These are phyloP conservation scores for Erebia palarica DNA, from an alignment of 2,888 invertebrate species.

Conservation along the genomic window DNA sequence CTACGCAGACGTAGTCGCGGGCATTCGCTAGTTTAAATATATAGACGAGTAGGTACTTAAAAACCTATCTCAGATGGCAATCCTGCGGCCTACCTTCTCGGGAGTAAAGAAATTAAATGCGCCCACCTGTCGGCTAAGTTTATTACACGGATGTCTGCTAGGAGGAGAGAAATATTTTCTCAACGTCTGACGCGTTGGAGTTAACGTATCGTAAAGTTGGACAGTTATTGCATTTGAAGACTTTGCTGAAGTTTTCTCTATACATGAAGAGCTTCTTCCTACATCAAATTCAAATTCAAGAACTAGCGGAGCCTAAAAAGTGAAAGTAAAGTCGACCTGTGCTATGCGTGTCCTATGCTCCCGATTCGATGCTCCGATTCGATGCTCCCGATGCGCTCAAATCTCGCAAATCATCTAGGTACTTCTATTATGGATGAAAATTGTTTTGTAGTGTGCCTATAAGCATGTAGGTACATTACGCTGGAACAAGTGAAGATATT, in stretches of 20 bases:
- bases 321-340: no score
- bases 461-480: no score
- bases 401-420: no score
- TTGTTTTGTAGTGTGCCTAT: no score
- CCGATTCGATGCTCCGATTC: no score
- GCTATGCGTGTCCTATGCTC: no score
- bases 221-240: conserved; percentile 24
- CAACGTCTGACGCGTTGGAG: conserved; percentile 22
- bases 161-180: conserved; percentile 25
- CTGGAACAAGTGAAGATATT: no score
- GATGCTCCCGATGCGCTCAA: no score
- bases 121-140: conserved; percentile 50
- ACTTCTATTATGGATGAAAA: no score
- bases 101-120: conserved; percentile 36
- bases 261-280: not conserved
- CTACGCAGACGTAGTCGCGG: no score
- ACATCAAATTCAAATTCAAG: not conserved
- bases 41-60: not conserved
- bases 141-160: conserved; percentile 54
- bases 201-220: conserved; percentile 27
- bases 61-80: not conserved
- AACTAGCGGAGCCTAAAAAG: not conserved
- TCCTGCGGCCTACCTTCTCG: not conserved
- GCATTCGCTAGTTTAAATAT: no score
- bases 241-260: conserved; percentile 8